A percentile compares a stretch with the other conserved stretches of the same genome.
phyloP scores from a whole-genome alignment of 2,113 vertebrate genomes.

The Pollachius pollachius region DNA sequence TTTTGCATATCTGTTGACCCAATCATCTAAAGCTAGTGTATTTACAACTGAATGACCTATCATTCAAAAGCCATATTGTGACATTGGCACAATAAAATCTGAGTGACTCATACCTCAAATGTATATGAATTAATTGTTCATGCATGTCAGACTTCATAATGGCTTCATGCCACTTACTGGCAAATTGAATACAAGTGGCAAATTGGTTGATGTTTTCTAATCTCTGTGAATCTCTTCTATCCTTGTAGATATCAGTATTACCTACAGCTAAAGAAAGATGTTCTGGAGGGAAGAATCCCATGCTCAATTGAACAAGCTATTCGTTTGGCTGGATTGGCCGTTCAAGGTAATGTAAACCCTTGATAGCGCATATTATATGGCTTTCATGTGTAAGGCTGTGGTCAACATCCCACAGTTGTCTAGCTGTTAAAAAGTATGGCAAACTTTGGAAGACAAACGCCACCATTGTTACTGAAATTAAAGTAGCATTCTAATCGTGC shows the following conservation, averaged over 20 bases:
- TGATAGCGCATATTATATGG: too few relatives aligned
- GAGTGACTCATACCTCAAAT: too few relatives aligned
- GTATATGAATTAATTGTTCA: background rate
- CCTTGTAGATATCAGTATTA: conserved; percentile 96
- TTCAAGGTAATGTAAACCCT: conserved; percentile 83
- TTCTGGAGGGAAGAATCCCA: conserved; percentile 91
- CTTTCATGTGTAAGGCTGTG: too few relatives aligned
- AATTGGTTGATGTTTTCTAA: background rate
- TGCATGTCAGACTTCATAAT: background rate
- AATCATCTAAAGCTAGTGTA: background rate
- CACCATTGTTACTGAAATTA: too few relatives aligned
- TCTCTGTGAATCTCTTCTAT: background rate
- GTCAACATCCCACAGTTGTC: too few relatives aligned
- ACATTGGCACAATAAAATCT: too few relatives aligned
- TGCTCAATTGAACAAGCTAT: conserved; percentile 92
- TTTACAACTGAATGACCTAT: background rate
- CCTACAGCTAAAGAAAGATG: conserved; percentile 94
- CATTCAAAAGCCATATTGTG: background rate
- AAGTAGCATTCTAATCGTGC: too few relatives aligned
- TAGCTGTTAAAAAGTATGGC: too few relatives aligned
- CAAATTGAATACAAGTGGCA: background rate
- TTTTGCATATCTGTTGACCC: background rate
- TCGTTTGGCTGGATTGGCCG: conserved; percentile 91
- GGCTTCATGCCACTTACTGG: background rate
- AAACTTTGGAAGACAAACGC: too few relatives aligned